Evolutionary conservation across 2,888 invertebrate genomes (phyloP).

Genomic region (Rotaria sp.): DNA sequence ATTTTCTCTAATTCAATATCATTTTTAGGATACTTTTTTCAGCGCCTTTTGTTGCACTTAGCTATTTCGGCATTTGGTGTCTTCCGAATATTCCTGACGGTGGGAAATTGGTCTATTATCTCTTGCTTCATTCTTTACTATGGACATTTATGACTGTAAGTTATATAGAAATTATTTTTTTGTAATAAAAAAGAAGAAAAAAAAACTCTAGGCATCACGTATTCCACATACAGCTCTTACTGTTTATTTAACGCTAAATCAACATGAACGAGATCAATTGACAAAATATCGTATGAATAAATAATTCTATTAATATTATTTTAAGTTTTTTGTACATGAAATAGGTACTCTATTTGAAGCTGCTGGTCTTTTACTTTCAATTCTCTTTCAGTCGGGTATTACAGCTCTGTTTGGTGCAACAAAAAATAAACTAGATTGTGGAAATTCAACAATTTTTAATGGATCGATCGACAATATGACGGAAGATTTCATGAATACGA

Average conservation of each 20-base stretch:
- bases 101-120: conserved; percentile 33
- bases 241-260: conserved; percentile 32
- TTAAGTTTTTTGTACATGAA: neutral
- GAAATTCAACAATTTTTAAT: too few relatives aligned
- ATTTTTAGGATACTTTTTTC: conserved; percentile 30
- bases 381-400: neutral
- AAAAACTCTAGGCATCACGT: conserved; percentile 26
- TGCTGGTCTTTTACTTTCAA: neutral
- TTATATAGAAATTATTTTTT: neutral
- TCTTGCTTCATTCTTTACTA: conserved; percentile 17
- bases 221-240: conserved; percentile 40
- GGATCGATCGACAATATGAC: too few relatives aligned
- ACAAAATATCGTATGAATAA: conserved; percentile 35
- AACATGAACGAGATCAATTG: conserved; percentile 31
- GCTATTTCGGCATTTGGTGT: conserved; percentile 35
- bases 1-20: too few relatives aligned
- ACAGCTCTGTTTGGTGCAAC: neutral
- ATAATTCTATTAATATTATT: neutral
- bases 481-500: too few relatives aligned
- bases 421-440: neutral
- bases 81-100: conserved; percentile 28
- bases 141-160: conserved; percentile 36
- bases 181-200: neutral
- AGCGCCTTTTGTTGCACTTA: conserved; percentile 24
- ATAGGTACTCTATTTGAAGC: neutral